Evolutionary conservation across 1,140 invertebrate species (phyloP).

Genomic region (Calliphora vicina): DNA sequence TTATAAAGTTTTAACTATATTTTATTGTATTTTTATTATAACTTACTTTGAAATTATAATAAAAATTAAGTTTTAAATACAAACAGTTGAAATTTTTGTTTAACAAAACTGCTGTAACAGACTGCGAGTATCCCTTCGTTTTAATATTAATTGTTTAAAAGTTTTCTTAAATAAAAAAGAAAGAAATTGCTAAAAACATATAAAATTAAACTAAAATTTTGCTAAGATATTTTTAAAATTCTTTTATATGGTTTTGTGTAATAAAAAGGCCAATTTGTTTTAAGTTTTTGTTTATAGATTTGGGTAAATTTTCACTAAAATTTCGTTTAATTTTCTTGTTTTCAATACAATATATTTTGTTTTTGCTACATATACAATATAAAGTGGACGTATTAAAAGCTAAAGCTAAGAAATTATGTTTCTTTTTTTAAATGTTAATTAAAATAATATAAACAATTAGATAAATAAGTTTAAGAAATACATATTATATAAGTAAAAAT

Average conservation of each 20-base stretch:
- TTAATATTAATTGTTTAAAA: not conserved
- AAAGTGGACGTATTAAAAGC: not conserved
- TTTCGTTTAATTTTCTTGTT: not conserved
- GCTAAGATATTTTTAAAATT: not conserved
- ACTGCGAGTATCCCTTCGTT: not conserved
- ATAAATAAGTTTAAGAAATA: not conserved
- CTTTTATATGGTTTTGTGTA: not conserved
- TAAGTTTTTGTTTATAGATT: not conserved
- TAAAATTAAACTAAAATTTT: too few relatives aligned
- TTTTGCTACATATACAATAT: not conserved
- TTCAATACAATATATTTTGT: not conserved
- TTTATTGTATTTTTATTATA: not conserved
- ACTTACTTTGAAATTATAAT: not conserved
- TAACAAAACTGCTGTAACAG: not conserved
- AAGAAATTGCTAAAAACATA: not conserved
- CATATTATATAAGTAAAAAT: not conserved
- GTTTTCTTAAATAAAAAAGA: not conserved
- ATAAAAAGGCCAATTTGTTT: slow-evolving; percentile 2
- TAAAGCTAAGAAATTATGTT: not conserved
- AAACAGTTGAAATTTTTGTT: not conserved
- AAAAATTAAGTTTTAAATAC: not conserved
- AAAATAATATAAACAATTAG: not conserved
- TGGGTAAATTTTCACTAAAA: not conserved
- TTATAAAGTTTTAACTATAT: slow-evolving; percentile 10
- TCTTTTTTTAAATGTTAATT: not conserved